Percentiles rank a stretch among this genome's conserved stretches.
Conservation (phyloP, 2,113 vertebrate species). For the Alces alces region DNA sequence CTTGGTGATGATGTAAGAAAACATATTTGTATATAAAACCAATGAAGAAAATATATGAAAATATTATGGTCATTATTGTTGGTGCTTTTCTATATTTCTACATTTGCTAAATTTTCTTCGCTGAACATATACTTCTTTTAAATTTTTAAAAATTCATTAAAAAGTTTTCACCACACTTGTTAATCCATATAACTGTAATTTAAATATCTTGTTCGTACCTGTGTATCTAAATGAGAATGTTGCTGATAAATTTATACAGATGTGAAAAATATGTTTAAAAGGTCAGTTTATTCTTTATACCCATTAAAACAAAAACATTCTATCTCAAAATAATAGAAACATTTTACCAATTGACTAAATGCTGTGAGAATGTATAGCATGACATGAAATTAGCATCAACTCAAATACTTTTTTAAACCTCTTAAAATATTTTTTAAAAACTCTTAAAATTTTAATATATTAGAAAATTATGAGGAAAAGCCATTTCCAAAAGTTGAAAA, state of each 20-base stretch:
- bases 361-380: neutral
- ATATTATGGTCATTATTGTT: neutral
- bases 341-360: neutral
- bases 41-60: neutral
- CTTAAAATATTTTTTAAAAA: neutral
- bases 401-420: neutral
- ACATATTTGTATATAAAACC: neutral
- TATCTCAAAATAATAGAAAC: neutral
- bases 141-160: neutral
- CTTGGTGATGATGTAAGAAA: neutral
- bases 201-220: neutral
- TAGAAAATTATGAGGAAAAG: neutral
- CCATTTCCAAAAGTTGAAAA: neutral
- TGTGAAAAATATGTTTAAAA: neutral
- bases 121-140: neutral
- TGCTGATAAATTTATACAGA: neutral
- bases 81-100: neutral
- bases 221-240: neutral
- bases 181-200: neutral
- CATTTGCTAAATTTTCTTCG: neutral
- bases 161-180: neutral
- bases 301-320: neutral
- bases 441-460: neutral
- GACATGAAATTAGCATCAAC: neutral
- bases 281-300: neutral